Conservation (phyloP, 2,797 vertebrate species). For the Leptatherina wallacei region DNA sequence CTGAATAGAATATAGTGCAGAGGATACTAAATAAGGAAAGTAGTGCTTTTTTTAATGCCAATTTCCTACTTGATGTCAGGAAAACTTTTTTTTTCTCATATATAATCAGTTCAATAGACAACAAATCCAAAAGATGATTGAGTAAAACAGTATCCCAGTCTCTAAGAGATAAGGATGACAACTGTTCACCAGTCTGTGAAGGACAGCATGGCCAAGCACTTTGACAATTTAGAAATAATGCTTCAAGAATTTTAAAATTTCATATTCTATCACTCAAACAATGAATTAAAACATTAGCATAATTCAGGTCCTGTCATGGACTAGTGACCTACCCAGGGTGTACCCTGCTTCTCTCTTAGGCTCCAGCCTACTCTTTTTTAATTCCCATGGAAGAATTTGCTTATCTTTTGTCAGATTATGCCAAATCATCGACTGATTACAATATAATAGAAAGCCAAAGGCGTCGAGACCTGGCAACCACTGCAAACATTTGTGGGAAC, state of each 20-base stretch:
- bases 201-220: neutral
- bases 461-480: too few species aligned
- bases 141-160: too few species aligned
- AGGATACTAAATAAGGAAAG: neutral
- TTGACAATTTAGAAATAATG: neutral
- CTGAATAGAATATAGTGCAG: neutral
- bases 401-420: too few species aligned
- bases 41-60: neutral
- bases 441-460: too few species aligned
- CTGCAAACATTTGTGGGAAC: too few species aligned
- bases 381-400: too few species aligned
- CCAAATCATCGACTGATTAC: too few species aligned
- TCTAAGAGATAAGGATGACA: too few species aligned
- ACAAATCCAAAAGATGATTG: neutral
- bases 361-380: too few species aligned
- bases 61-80: neutral
- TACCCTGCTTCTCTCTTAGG: too few species aligned
- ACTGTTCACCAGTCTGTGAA: too few species aligned
- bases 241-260: neutral
- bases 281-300: neutral
- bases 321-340: too few species aligned
- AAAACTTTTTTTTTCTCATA: neutral
- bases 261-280: neutral
- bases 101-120: neutral
- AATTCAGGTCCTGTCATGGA: neutral